Percentiles rank a stretch among this genome's conserved stretches.
Evolutionary conservation across 2,888 invertebrate genomes (phyloP).

Genomic region (Dyspetes luteomarginatus): DNA sequence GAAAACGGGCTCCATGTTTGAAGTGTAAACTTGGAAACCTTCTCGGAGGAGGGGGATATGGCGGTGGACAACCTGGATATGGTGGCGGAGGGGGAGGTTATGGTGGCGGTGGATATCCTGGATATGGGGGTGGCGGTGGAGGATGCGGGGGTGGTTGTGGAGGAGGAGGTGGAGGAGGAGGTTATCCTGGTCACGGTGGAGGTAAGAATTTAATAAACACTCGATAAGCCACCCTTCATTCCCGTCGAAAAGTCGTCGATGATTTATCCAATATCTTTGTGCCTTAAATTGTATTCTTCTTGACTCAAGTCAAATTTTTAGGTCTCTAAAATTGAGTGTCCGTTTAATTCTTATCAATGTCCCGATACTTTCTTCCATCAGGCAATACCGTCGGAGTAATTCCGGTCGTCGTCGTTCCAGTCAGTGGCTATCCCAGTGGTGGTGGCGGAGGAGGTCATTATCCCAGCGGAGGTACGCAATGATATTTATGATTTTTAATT

Average conservation of each 20-base stretch:
- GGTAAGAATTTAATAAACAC: conserved; percentile 3
- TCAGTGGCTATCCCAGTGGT: conserved; percentile 29
- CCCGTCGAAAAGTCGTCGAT: background rate
- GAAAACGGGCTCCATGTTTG: conserved; percentile 74
- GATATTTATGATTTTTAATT: too few relatives aligned
- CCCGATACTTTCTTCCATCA: conserved; percentile 1
- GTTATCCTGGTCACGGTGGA: conserved; percentile 6
- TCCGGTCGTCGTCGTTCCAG: conserved; percentile 61
- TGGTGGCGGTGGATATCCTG: conserved; percentile 61
- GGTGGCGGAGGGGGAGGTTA: conserved; percentile 56
- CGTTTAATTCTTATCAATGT: too few relatives aligned
- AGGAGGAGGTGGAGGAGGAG: conserved; percentile 12
- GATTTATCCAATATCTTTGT: too few relatives aligned
- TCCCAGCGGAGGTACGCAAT: conserved; percentile 37
- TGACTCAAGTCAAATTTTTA: background rate
- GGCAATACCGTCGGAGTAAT: conserved; percentile 58
- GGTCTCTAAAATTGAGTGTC: background rate
- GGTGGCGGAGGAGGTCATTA: conserved; percentile 57
- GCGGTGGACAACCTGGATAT: conserved; percentile 35
- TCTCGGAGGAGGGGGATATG: conserved; percentile 60
- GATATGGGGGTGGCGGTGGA: conserved; percentile 64
- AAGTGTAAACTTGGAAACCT: conserved; percentile 72
- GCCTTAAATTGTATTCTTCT: background rate
- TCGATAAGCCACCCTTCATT: too few relatives aligned
- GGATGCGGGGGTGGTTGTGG: conserved; percentile 63